Evolutionary conservation across 2,888 invertebrate species (phyloP).

Genomic region (Drosophila quasianomalipes): DNA sequence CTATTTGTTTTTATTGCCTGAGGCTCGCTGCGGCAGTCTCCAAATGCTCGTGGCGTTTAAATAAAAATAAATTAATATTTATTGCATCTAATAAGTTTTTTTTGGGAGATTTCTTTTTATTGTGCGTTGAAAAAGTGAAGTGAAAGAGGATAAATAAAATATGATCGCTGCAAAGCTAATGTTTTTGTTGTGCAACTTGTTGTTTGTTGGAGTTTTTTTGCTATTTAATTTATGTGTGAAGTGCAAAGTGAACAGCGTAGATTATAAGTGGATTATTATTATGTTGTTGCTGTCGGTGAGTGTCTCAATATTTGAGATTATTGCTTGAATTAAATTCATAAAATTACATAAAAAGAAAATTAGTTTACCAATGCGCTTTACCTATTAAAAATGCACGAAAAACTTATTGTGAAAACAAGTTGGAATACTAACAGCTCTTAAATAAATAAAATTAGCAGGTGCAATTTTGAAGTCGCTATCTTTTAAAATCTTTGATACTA

Average conservation of each 20-base stretch:
- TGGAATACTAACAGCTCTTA: neutral
- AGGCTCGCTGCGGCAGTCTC: neutral
- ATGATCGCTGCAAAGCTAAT: neutral
- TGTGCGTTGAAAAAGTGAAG: neutral
- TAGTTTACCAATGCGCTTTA: fast-evolving
- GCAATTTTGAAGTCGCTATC: too few relatives aligned
- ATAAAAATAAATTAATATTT: neutral
- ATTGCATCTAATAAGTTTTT: neutral
- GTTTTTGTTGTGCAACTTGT: neutral
- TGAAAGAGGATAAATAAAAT: neutral
- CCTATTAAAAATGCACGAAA: neutral
- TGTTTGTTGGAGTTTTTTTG: neutral
- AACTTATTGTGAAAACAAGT: neutral
- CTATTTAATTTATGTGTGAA: neutral
- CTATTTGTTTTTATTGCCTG: too few relatives aligned
- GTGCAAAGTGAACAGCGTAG: neutral
- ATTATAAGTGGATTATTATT: neutral
- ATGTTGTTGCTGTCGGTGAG: neutral
- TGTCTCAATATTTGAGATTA: neutral
- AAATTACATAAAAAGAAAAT: neutral
- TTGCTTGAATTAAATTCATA: neutral
- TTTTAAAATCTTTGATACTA: neutral
- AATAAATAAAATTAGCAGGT: neutral
- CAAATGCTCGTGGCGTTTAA: neutral
- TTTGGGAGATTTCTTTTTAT: neutral